Base-by-base conservation (phyloP, 2,888 invertebrate species). In the Tiliacea aurago region DNA sequence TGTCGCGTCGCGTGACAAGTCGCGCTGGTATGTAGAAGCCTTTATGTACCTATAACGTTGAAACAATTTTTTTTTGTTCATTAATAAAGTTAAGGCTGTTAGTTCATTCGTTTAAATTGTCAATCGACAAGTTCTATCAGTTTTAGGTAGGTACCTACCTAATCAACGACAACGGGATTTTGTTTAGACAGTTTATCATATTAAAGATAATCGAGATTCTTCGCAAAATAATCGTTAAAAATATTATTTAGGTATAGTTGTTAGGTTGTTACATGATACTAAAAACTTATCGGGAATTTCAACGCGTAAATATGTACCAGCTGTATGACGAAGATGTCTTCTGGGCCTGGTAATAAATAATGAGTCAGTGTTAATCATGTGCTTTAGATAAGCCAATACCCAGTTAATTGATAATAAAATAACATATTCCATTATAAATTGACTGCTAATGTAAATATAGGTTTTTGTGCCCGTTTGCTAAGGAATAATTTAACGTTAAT, bases 351-450 rank as follows among this genome's bases (percentile, higher is more conserved):
- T 69, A 70, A 75, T 78, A 76, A 70, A 86, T 86, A 86, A 84
- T 91, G 90, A 91, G 80, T 91, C 90, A 91, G 73, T 85, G 84
- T 86, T 84, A 83, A 87, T 89, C 79, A 71, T 84, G 75, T 81
- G 81, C 84, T 84, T 83, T 74, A 91, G 89, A 90, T 90, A 89
- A 86, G 81, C 76, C 77, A 82, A 72, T 84, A 70, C 67, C 67
- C 78, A 79, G 73, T 86, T 84, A 84, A 88, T 86, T 87, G 74
- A 87, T 87, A 87, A 82, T 78, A 68, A 58, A 63, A 59, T 74
- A 70, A 72, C 53, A 73, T 61, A 45, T 56, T 58, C 37, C 58
- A 55, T 83, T 83, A 83, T 83, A 58, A 75, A 76, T 79, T 72
- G 61, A 61, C 62, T 67, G 76, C 58, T 72, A 70, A 56, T 76